Evolutionary conservation across 2,113 vertebrate species (phyloP).

Genomic region (Mustela nigripes): DNA sequence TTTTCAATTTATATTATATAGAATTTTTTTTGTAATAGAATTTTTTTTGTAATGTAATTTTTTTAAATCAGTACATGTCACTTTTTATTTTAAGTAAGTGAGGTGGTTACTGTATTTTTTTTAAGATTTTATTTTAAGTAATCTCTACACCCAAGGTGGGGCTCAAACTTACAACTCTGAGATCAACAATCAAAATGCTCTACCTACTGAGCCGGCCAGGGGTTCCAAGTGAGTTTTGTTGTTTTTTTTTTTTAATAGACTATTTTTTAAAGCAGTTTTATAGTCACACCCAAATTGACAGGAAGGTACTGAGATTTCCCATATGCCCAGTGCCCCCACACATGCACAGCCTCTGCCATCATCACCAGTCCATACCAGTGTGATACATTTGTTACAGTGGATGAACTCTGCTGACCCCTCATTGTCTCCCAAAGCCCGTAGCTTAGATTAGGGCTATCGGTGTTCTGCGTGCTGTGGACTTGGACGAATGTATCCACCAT

Average conservation of each 20-base stretch:
- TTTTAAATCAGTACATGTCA: not conserved
- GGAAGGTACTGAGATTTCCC: not conserved
- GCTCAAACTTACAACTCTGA: not conserved
- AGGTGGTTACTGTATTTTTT: not conserved
- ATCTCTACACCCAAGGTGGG: not conserved
- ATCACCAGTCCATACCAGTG: not conserved
- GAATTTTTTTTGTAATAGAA: constrained; percentile 21
- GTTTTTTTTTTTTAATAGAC: not conserved
- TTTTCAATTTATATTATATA: constrained; percentile 44
- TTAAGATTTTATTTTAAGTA: not conserved
- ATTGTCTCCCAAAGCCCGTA: not conserved
- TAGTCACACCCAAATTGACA: not conserved
- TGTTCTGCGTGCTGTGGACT: not conserved
- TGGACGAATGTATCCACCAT: not conserved
- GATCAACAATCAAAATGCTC: not conserved
- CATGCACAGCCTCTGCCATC: not conserved
- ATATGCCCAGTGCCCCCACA: not conserved
- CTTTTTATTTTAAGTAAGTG: not conserved
- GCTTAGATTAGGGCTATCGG: not conserved
- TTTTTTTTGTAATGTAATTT: constrained; percentile 33
- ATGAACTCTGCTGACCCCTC: not conserved
- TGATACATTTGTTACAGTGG: not conserved
- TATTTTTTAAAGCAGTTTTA: not conserved
- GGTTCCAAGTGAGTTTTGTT: not conserved
- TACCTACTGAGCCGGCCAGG: not conserved